These are phyloP conservation scores for Muntiacus reevesi DNA, from an alignment of 2,113 vertebrate genomes.

Conservation along the genomic window DNA sequence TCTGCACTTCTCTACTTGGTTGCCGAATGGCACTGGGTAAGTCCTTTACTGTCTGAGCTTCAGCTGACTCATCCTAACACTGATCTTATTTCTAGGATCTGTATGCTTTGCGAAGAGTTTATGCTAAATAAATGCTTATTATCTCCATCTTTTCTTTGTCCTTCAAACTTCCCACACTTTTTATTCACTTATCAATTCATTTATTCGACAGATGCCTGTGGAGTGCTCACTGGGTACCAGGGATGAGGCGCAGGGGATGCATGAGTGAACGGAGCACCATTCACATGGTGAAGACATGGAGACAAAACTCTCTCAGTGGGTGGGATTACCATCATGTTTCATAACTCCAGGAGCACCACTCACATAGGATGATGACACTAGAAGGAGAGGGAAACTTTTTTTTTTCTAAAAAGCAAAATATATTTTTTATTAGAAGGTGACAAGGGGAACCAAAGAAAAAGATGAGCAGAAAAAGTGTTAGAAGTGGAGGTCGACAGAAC, in stretches of 20 bases:
- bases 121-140: background rate
- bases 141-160: background rate
- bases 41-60: background rate
- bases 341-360: background rate
- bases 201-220: background rate
- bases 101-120: background rate
- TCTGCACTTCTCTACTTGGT: background rate
- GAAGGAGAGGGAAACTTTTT: background rate
- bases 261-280: background rate
- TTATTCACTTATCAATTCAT: background rate
- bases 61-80: background rate
- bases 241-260: background rate
- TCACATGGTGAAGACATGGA: no score
- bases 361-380: background rate
- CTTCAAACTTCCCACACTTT: background rate
- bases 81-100: background rate
- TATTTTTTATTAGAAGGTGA: background rate
- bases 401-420: background rate
- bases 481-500: background rate
- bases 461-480: background rate
- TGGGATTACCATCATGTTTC: background rate
- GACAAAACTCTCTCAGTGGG: background rate
- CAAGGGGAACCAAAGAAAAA: background rate
- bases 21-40: background rate
- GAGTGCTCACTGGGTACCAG: background rate